Conservation (phyloP, 2,888 invertebrate species). For the Magallana nippona region DNA sequence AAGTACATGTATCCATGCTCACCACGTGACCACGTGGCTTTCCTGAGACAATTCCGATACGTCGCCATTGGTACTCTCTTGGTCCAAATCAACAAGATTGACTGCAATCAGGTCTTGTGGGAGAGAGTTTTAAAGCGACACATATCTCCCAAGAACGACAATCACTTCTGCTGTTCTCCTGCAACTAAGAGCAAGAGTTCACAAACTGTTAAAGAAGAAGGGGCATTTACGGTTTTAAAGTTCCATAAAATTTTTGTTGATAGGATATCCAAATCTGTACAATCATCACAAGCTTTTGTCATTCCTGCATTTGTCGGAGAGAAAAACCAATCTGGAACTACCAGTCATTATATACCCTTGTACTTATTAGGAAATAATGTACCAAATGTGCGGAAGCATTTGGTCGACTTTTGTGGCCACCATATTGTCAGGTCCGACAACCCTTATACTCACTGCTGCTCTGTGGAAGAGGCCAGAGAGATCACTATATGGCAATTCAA, state of each 20-base stretch:
- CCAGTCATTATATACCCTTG: background rate
- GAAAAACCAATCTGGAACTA: background rate
- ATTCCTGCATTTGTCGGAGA: background rate
- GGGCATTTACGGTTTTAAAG: background rate
- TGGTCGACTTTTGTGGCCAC: conserved; percentile 42
- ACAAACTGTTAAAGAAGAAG: background rate
- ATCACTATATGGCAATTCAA: conserved; percentile 40
- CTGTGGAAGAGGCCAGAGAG: conserved; percentile 33
- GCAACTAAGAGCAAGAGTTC: background rate
- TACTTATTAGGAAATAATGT: conserved; percentile 8
- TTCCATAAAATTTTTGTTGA: conserved; percentile 12
- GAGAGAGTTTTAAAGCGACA: conserved; percentile 59
- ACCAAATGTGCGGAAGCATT: background rate
- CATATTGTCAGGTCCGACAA: conserved; percentile 11
- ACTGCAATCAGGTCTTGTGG: conserved; percentile 50
- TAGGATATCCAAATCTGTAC: background rate
- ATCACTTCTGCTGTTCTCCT: conserved; percentile 42
- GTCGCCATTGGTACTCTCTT: conserved; percentile 62
- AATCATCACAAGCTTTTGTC: background rate
- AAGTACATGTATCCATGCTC: conserved; percentile 58
- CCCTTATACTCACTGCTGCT: conserved; percentile 12
- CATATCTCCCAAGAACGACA: conserved; percentile 45
- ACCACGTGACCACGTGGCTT: conserved; percentile 58
- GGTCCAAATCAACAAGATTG: conserved; percentile 56
- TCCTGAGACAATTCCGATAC: conserved; percentile 60